Base-by-base conservation (phyloP, 2,888 invertebrate species). In the Blera fallax region DNA sequence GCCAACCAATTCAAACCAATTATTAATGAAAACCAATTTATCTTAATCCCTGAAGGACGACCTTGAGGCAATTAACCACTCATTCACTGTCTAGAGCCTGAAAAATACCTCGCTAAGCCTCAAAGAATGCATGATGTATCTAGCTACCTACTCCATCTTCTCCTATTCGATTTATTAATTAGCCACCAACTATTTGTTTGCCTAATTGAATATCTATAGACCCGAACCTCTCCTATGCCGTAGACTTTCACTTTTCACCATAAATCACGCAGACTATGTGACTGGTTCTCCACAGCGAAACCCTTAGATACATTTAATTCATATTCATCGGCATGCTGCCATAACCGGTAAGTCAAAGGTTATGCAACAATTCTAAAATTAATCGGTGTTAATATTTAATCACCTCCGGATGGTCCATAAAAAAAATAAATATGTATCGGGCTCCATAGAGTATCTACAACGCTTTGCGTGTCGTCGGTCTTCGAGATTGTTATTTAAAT, bases 401-500 rank as follows among this genome's bases (percentile, higher is more conserved):
- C 73, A 50, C 50, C 60, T 73, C 62, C 21, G 43, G 62, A 32
- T 62, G 43, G 18, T 40, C 16, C 21, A 52, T 52, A 6, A 8
- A 52, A 67, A 37, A 4, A 40, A n/a, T n/a, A n/a, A n/a, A n/a
- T n/a, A n/a, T n/a, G n/a, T 40, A 37, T 40, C 21, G 24, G 40
- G 11, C 16, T 37, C 8, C 14, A 16, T 11, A 5, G 14, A 37
- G 27, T 8, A 7, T 1, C 7, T 50, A 27, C 7, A 24, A 3
- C 24, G 24, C 24, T 4, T 24, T 24, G 24, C 32, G 18, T 52
- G 24, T 11, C 50, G 16, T 52, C n/a, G n/a, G n/a, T n/a, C 10
- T 34, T 21, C 16, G 11, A 7, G 24, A 14, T 54, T 54, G 43
- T 64, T 54, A 64, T 56, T 65, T 34, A 54, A 74, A 64, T 70